Base-by-base conservation (phyloP, 2,888 invertebrate species). In the Argyra leucocephala region DNA sequence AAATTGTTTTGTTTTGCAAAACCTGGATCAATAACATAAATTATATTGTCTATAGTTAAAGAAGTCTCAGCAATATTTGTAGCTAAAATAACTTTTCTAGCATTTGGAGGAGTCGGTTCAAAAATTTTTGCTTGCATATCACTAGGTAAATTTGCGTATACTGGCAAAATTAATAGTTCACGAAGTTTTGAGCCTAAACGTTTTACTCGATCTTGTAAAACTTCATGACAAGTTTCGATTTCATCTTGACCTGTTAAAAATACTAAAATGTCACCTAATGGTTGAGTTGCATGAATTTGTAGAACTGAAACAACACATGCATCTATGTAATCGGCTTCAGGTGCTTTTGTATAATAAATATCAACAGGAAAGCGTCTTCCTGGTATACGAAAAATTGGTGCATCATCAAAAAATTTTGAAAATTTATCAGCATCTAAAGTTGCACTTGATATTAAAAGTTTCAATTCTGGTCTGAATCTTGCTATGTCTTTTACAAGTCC, bases 61-160 rank as follows among this genome's bases (percentile, higher is more conserved):
- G 98, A 98, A 0, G 99, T 99, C 82, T 99, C 99, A 0, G 99
- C 99, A 74, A 99, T 99, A 76, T 99, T 99, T 22, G 99, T 99
- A 0, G 99, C 99, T 61, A 99, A 80, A 10, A 99, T 91, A 15
- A 98, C 95, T 83, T 99, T 99, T 68, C 99, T 84, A 0, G 98
- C 96, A 68, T 94, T 93, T 10, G 91, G 91, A 58, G 99, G 99
- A 0, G 98, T 98, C 0, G 96, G 96, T 73, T 96, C 93, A 80
- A 99, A 99, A 73, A 99, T 98, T 80, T 97, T 97, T 3, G 96
- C 93, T 81, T 99, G 99, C 91, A 99, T 91, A 73, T 99, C 99
- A 73, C 96, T 96, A 0, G 99, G 99, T 62, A 99, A 83, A 81
- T 98, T 98, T 2, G 99, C 95, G 81, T 99, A 99, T 23, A 99